Evolutionary conservation across 2,797 vertebrate species (phyloP).

Genomic region (Threskiornis aethiopicus): DNA sequence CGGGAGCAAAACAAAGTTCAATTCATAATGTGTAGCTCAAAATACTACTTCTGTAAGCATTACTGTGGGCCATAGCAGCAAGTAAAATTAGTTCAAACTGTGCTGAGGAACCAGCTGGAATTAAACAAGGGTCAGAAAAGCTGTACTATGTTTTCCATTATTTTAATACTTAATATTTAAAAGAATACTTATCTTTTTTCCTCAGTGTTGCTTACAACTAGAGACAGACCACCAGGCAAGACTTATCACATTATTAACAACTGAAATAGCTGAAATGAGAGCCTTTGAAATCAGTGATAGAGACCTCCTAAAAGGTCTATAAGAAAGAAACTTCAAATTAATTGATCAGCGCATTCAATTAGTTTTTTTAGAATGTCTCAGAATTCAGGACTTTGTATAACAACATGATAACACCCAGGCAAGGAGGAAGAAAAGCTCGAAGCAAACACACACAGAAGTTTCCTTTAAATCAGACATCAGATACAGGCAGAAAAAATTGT

Average conservation of each 20-base stretch:
- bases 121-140: not conserved
- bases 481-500: not conserved
- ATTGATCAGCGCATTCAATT: not conserved
- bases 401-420: accelerated
- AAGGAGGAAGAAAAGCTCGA: not conserved
- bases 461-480: not conserved
- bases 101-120: not conserved
- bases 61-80: not conserved
- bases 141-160: not conserved
- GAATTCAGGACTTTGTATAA: not conserved
- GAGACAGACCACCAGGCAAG: not conserved
- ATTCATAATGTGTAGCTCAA: not conserved
- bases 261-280: not conserved
- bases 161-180: not conserved
- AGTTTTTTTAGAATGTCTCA: not conserved
- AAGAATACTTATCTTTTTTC: not conserved
- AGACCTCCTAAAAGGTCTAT: not conserved
- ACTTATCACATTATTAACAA: not conserved
- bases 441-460: not conserved
- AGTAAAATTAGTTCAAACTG: not conserved
- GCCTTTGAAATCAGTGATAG: not conserved
- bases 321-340: not conserved
- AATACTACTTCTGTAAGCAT: not conserved
- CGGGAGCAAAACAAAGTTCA: not conserved
- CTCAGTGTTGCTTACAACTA: not conserved